Conservation (phyloP, 1,140 invertebrate genomes). For the Palaemon carinicauda region DNA sequence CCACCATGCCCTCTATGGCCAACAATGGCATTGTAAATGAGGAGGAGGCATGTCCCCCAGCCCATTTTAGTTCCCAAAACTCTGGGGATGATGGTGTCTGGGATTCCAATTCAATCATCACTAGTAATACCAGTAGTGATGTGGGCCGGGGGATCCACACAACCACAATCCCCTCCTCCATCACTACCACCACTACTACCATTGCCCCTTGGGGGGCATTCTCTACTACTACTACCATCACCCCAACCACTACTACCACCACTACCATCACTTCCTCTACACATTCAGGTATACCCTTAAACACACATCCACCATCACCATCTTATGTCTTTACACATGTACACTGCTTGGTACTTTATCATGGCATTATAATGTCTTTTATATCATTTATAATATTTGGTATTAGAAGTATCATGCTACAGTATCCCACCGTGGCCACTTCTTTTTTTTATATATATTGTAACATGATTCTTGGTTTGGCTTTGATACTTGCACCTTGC, state of each 20-base stretch:
- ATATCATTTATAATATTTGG: neutral
- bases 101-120: conserved; percentile 15
- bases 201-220: conserved; percentile 43
- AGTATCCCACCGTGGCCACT: no score
- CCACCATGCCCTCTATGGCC: conserved; percentile 33
- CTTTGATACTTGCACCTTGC: no score
- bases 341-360: conserved; percentile 21
- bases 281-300: conserved; percentile 30
- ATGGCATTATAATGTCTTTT: neutral
- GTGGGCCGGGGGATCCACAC: conserved; percentile 47
- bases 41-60: conserved; percentile 43
- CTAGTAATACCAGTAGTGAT: conserved; percentile 32
- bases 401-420: no score
- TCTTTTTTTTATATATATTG: no score
- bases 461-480: no score
- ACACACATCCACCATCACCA: conserved; percentile 37
- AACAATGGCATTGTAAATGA: conserved; percentile 25
- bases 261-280: conserved; percentile 46
- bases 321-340: conserved; percentile 2
- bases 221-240: conserved; percentile 32
- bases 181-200: conserved; percentile 35
- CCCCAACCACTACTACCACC: conserved; percentile 35
- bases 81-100: conserved; percentile 20
- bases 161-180: conserved; percentile 37
- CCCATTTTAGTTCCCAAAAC: conserved; percentile 12